phyloP scores from a whole-genome alignment of 2,888 invertebrate genomes.

The Trilocha varians region DNA sequence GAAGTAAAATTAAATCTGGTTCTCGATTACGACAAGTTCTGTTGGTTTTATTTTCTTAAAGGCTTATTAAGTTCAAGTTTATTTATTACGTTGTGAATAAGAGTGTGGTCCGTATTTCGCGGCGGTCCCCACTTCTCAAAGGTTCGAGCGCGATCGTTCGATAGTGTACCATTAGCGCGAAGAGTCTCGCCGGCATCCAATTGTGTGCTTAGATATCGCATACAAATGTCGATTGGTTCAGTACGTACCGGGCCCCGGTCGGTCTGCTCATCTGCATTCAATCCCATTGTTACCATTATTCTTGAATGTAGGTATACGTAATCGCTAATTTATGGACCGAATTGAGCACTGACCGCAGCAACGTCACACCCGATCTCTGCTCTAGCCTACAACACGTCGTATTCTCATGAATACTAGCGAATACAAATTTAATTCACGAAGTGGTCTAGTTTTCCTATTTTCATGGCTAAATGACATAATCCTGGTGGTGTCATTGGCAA shows the following conservation, averaged over 20 bases:
- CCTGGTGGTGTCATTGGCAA: too few relatives aligned
- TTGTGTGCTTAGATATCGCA: conserved; percentile 72
- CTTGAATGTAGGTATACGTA: conserved; percentile 59
- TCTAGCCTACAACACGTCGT: conserved; percentile 21
- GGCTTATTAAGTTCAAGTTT: conserved; percentile 33
- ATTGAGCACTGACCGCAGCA: conserved; percentile 37
- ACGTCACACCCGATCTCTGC: conserved; percentile 38
- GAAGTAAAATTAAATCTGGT: neutral
- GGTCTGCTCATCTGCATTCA: conserved; percentile 67
- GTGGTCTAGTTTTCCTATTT: too few relatives aligned
- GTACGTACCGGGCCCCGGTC: conserved; percentile 30
- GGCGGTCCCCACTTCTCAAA: conserved; percentile 65
- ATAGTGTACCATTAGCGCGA: conserved; percentile 73
- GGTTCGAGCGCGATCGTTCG: conserved; percentile 56
- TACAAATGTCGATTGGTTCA: conserved; percentile 69
- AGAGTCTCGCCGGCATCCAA: conserved; percentile 70
- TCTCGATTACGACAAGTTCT: conserved; percentile 12
- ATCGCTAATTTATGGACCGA: conserved; percentile 67
- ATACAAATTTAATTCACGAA: neutral
- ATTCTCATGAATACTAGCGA: conserved; percentile 2
- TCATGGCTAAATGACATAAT: too few relatives aligned
- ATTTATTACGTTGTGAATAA: conserved; percentile 55
- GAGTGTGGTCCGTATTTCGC: conserved; percentile 59
- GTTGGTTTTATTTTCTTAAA: conserved; percentile 22
- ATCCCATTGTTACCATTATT: conserved; percentile 71